These are phyloP conservation scores for Unio delphinus DNA, from an alignment of 2,888 invertebrate genomes.

Conservation along the genomic window DNA sequence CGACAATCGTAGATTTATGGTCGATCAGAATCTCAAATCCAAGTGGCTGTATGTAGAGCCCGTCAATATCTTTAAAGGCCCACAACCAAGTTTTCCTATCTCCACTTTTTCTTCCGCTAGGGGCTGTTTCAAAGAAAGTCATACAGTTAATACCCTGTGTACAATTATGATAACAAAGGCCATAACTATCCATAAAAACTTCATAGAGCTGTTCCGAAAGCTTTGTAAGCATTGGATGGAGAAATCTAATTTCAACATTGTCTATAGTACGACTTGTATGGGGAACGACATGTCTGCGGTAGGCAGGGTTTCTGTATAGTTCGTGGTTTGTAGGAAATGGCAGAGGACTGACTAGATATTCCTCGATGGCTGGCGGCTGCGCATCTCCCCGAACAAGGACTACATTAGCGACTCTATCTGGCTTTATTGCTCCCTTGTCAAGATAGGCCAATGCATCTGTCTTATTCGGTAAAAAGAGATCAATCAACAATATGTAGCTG, in stretches of 20 bases:
- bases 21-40: slow-evolving; percentile 55
- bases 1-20: slow-evolving; percentile 35
- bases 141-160: slow-evolving; percentile 37
- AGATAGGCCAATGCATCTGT: slow-evolving; percentile 37
- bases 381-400: slow-evolving; percentile 52
- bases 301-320: slow-evolving; percentile 37
- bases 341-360: slow-evolving; percentile 57
- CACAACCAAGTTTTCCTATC: slow-evolving; percentile 48
- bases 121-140: slow-evolving; percentile 42
- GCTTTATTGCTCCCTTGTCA: slow-evolving; percentile 29
- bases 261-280: slow-evolving; percentile 48
- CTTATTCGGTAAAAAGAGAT: slow-evolving; percentile 49
- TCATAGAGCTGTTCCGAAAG: slow-evolving; percentile 31
- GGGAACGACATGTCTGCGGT: slow-evolving; percentile 42
- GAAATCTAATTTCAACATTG: slow-evolving; percentile 33
- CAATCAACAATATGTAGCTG: slow-evolving; percentile 50
- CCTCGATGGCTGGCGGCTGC: slow-evolving; percentile 51
- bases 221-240: slow-evolving; percentile 21
- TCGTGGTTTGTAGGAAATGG: slow-evolving; percentile 38
- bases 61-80: slow-evolving; percentile 46
- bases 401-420: slow-evolving; percentile 47
- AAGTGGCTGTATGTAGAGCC: slow-evolving; percentile 50
- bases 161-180: slow-evolving; percentile 49
- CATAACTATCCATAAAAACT: slow-evolving; percentile 47
- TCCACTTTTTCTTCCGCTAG: slow-evolving; percentile 39